A percentile compares a stretch with the other conserved stretches of the same genome.
These are phyloP conservation scores for Ceyx erithaca DNA, from an alignment of 2,797 vertebrate species.

Conservation along the genomic window DNA sequence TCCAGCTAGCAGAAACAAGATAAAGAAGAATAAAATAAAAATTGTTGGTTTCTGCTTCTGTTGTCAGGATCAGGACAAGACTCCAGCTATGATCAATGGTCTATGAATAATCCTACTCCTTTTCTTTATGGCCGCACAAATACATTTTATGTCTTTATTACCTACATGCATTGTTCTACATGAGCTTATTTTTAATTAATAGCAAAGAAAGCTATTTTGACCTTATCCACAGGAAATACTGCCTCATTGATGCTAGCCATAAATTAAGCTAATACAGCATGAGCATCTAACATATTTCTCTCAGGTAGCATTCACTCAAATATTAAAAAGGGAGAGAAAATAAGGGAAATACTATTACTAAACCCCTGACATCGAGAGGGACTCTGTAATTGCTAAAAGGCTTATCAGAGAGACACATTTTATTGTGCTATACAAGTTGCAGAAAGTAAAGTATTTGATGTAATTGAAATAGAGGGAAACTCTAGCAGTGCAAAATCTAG, in stretches of 20 bases:
- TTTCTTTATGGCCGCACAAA: not conserved
- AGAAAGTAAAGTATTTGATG: not conserved
- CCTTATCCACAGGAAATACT: slow-evolving; percentile 24
- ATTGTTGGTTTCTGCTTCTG: not conserved
- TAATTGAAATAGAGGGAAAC: not conserved
- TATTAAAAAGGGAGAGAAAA: slow-evolving; percentile 21
- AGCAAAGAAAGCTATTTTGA: slow-evolving; percentile 42
- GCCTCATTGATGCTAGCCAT: not conserved
- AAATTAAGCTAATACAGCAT: slow-evolving; percentile 31
- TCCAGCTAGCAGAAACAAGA: not conserved
- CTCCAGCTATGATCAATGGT: not conserved
- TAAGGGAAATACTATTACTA: not conserved
- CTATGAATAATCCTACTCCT: not conserved
- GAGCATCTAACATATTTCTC: not conserved
- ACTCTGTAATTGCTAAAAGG: not conserved
- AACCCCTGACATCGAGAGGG: not conserved
- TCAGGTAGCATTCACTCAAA: slow-evolving; percentile 12
- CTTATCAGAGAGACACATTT: not conserved
- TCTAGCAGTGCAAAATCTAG: not conserved
- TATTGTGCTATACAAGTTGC: not conserved
- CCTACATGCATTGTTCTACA: not conserved
- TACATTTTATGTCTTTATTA: slow-evolving; percentile 18
- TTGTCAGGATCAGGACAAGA: not conserved
- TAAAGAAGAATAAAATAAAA: not conserved
- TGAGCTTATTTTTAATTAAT: slow-evolving; percentile 46